Conservation (phyloP, 2,888 invertebrate genomes). For the Philaethria dido region DNA sequence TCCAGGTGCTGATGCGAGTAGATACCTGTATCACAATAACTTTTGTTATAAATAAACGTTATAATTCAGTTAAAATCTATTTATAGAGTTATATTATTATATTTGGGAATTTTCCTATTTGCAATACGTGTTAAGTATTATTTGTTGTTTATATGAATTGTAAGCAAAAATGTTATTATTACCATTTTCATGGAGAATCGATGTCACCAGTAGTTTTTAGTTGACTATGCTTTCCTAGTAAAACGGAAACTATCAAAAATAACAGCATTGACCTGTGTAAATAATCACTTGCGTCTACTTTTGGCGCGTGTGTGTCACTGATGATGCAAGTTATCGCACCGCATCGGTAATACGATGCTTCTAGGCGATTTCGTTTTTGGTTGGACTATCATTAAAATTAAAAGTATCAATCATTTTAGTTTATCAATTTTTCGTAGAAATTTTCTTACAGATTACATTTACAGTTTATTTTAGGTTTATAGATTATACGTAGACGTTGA, state of each 20-base stretch:
- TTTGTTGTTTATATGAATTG: background rate
- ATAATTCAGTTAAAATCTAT: background rate
- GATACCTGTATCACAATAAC: slow-evolving; percentile 62
- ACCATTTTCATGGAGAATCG: slow-evolving; percentile 26
- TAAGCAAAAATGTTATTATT: slow-evolving; percentile 14
- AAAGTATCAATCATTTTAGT: slow-evolving; percentile 12
- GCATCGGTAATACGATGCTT: slow-evolving; percentile 54
- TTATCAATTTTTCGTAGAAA: slow-evolving; percentile 9
- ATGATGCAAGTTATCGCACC: slow-evolving; percentile 60
- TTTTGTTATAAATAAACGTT: background rate
- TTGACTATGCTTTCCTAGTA: slow-evolving; percentile 64
- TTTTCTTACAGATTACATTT: background rate
- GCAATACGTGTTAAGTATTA: slow-evolving; percentile 4
- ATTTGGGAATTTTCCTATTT: background rate
- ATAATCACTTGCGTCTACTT: slow-evolving; percentile 38
- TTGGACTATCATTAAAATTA: slow-evolving; percentile 6
- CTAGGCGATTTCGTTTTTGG: slow-evolving; percentile 43
- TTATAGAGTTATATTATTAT: background rate
- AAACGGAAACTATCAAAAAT: slow-evolving; percentile 61
- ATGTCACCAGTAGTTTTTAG: slow-evolving; percentile 43
- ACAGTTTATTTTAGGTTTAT: slow-evolving; percentile 17
- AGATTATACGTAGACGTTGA: slow-evolving; percentile 19
- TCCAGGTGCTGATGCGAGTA: slow-evolving; percentile 79
- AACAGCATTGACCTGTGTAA: slow-evolving; percentile 50
- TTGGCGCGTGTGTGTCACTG: slow-evolving; percentile 53